Conservation (phyloP, 2,888 invertebrate species). For the Microdon myrmicae region DNA sequence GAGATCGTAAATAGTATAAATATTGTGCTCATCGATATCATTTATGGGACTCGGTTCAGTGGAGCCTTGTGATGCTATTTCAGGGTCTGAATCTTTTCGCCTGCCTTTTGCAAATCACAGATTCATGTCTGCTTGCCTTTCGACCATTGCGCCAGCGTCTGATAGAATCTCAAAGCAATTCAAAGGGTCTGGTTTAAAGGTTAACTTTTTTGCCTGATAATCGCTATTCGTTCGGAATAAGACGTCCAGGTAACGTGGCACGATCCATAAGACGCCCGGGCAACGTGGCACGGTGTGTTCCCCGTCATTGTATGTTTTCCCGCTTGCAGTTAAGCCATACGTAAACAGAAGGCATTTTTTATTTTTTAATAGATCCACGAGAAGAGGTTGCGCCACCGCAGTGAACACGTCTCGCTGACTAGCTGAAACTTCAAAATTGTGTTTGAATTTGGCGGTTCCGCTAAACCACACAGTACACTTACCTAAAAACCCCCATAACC, state of each 20-base stretch:
- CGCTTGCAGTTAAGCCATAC: constrained; percentile 96
- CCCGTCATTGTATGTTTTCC: constrained; percentile 97
- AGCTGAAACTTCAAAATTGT: constrained; percentile 83
- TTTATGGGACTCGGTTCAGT: constrained; percentile 71
- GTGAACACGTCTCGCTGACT: constrained; percentile 84
- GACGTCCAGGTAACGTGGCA: constrained; percentile 84
- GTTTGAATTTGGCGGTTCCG: constrained; percentile 83
- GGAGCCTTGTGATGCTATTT: constrained; percentile 71
- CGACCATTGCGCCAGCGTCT: constrained; percentile 87
- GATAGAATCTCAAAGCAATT: constrained; percentile 93
- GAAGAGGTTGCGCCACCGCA: constrained; percentile 83
- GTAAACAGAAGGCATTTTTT: constrained; percentile 94
- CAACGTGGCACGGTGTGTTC: constrained; percentile 80
- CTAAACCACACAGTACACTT: too few relatives aligned
- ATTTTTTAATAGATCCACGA: constrained; percentile 86
- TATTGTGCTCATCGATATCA: constrained; percentile 82
- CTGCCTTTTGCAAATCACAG: constrained; percentile 60
- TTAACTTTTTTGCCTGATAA: constrained; percentile 85
- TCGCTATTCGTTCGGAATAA: constrained; percentile 91
- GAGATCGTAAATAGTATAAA: constrained; percentile 91
- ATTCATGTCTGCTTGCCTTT: constrained; percentile 71
- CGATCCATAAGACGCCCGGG: too few relatives aligned
- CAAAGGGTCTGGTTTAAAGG: constrained; percentile 91
- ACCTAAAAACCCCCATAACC: too few relatives aligned
- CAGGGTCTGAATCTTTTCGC: constrained; percentile 72